Base-by-base conservation (phyloP, 2,797 vertebrate species). In the Darevskia nairensis region DNA sequence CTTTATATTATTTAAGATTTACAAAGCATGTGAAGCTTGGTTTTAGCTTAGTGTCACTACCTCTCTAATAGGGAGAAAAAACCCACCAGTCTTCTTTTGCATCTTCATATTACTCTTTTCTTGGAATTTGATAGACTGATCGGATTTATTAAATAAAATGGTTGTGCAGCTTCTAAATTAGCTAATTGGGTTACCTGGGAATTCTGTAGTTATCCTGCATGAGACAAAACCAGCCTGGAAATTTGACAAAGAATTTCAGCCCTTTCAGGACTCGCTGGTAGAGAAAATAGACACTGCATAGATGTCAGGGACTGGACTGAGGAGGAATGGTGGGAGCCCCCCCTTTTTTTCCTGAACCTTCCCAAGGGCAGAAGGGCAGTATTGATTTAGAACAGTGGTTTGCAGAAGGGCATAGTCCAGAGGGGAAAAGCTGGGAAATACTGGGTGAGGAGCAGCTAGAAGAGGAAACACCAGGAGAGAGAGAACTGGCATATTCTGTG, bases 1-100 rank as follows among this genome's bases (percentile, higher is more conserved):
- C 89, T 92, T 92, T 80, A 46, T 75, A 71, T 91, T 46, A 91
- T 84, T 13, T 80, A 6, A 74, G 25, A 29, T 87, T 91, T 87
- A 3, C 87, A 66, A 87, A 87, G 74, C 61, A 92, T 61, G 89
- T 81, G 85, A 90, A 71, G 84, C 41, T 77, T 74, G 79, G 21
- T 82, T 64, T 75, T 21, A 23, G 27, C 7, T 77, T 69, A 50
- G 35, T 74, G 11, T 77, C 32, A 8, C 39, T 75, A 35, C 23
- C 9, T 68, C 46, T 75, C 15, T 41, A 89, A 50, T 15, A 75
- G 25, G 15, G 23, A 19, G 6, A 23, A 21, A 13, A 50, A 50
- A 55, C 50, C 50, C 11, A 64, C 7, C 61, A 19, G 21, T 21
- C n/a, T 83, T 78, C 35, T 44, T 41, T 78, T 72, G 66, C 27